Percentiles rank a stretch among this genome's conserved stretches.
These are phyloP conservation scores for Anagyrus pseudococci DNA, from an alignment of 2,888 invertebrate species.

Conservation along the genomic window DNA sequence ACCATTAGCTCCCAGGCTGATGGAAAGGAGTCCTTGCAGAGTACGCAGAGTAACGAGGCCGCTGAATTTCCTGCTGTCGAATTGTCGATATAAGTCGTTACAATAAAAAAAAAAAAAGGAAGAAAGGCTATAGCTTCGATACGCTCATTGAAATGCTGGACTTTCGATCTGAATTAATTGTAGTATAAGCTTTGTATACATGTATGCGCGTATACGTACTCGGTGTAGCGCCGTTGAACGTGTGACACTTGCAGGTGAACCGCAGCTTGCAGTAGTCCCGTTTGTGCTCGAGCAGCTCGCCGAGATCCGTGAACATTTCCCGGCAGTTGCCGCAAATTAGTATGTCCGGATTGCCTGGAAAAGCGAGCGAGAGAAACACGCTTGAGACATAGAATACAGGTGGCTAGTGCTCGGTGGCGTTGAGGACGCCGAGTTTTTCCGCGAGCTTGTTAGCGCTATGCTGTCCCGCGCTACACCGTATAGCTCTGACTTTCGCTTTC, in stretches of 20 bases:
- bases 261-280: slow-evolving; percentile 75
- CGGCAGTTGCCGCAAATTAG: slow-evolving; percentile 80
- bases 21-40: slow-evolving; percentile 72
- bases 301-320: slow-evolving; percentile 75
- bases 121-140: slow-evolving; percentile 22
- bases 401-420: background rate
- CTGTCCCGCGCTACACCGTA: background rate
- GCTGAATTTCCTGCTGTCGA: slow-evolving; percentile 49
- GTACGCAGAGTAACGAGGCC: slow-evolving; percentile 69
- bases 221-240: slow-evolving; percentile 64
- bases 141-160: slow-evolving; percentile 19
- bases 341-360: slow-evolving; percentile 73
- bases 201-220: slow-evolving; percentile 58
- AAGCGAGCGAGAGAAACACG: slow-evolving; percentile 6
- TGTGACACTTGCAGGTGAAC: slow-evolving; percentile 74
- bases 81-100: too few relatives aligned
- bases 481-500: background rate
- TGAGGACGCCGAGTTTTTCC: background rate
- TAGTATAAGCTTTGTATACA: too few relatives aligned
- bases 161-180: too few relatives aligned
- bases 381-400: too few relatives aligned
- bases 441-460: slow-evolving; percentile 1
- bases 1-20: slow-evolving; percentile 75
- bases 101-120: slow-evolving; percentile 13
- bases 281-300: slow-evolving; percentile 76